Evolutionary conservation across 2,797 vertebrate genomes (phyloP).

Genomic region (Anas georgica): DNA sequence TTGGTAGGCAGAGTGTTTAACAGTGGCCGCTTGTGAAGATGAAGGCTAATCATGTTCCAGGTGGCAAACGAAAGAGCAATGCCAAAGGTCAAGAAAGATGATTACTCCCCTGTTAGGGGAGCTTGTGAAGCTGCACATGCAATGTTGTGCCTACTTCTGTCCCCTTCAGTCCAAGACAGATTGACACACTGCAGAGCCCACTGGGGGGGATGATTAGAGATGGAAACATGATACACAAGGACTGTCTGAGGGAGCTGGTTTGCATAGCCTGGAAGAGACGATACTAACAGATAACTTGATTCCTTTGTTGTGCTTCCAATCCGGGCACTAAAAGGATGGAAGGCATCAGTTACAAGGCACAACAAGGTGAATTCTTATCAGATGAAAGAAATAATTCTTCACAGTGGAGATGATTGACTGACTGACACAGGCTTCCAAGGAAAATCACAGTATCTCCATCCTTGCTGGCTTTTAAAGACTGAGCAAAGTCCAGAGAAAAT

Average conservation of each 20-base stretch:
- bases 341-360: not conserved
- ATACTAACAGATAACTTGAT: not conserved
- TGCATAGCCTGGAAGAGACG: not conserved
- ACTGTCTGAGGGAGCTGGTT: not conserved
- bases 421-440: not conserved
- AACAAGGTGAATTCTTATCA: not conserved
- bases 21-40: not conserved
- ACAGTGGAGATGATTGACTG: not conserved
- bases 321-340: not conserved
- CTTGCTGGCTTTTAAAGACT: not conserved
- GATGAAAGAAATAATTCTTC: not conserved
- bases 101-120: not conserved
- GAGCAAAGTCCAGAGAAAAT: not conserved
- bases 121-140: not conserved
- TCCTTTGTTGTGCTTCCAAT: not conserved
- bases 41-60: not conserved
- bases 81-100: not conserved
- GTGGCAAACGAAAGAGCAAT: not conserved
- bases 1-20: not conserved
- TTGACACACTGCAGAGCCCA: not conserved
- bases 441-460: not conserved
- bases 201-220: too few species aligned
- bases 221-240: not conserved
- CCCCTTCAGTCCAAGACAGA: not conserved
- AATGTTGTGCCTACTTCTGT: not conserved